A percentile compares a stretch with the other conserved stretches of the same genome.
Evolutionary conservation across 2,888 invertebrate species (phyloP).

Genomic region (Hirtodrosophila alboralis): DNA sequence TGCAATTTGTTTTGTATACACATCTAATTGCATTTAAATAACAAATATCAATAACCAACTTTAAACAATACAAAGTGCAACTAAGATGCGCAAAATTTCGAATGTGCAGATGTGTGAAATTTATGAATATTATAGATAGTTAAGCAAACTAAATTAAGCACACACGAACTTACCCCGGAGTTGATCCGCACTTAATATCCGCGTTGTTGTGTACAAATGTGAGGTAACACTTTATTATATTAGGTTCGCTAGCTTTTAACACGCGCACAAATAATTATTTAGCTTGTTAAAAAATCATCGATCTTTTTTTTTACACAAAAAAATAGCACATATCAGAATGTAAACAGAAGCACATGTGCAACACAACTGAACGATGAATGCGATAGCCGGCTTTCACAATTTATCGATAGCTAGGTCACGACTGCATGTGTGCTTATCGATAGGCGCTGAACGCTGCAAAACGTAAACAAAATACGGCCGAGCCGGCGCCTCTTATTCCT

Average conservation of each 20-base stretch:
- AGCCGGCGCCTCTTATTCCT: slow-evolving; percentile 35
- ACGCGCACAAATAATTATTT: neutral
- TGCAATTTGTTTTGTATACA: slow-evolving; percentile 1
- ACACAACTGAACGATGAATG: slow-evolving; percentile 1
- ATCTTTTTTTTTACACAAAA: neutral
- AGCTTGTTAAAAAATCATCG: too few relatives aligned
- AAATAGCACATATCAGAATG: slow-evolving; percentile 1
- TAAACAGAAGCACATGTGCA: slow-evolving; percentile 30
- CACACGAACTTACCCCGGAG: slow-evolving; percentile 13
- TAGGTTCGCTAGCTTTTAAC: neutral
- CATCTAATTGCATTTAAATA: slow-evolving; percentile 24
- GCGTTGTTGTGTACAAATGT: neutral
- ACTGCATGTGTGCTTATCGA: slow-evolving; percentile 16
- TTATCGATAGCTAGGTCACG: slow-evolving; percentile 29
- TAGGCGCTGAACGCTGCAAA: slow-evolving; percentile 26
- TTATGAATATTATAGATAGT: neutral
- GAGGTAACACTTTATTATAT: neutral
- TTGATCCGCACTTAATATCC: neutral
- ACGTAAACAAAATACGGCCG: slow-evolving; percentile 68
- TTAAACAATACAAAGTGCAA: slow-evolving; percentile 11
- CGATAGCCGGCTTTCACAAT: slow-evolving; percentile 22
- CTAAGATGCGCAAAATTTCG: neutral
- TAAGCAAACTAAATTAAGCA: neutral
- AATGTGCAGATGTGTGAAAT: neutral
- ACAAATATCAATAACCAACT: slow-evolving; percentile 15